Conservation (phyloP, 1,140 invertebrate species). For the Arion vulgaris region DNA sequence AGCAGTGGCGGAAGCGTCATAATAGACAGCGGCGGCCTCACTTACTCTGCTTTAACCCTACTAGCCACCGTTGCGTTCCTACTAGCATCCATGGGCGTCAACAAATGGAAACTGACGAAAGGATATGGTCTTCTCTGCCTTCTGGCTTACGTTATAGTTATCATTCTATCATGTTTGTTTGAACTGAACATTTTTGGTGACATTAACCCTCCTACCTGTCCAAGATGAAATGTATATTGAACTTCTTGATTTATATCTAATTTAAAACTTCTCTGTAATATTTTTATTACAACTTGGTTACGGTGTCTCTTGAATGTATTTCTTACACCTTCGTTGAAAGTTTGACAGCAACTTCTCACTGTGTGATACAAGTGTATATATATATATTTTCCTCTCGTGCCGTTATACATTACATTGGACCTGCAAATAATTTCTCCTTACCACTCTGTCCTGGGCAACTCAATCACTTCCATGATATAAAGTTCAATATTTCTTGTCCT, state of each 20-base stretch:
- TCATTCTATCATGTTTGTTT: slow-evolving; percentile 64
- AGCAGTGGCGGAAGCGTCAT: slow-evolving; percentile 47
- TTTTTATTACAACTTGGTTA: not conserved
- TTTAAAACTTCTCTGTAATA: not conserved
- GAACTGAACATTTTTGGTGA: slow-evolving; percentile 70
- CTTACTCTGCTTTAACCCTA: slow-evolving; percentile 65
- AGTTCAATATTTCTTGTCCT: no score
- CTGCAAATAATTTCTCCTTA: no score
- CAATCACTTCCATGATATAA: no score
- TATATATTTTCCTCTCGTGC: no score
- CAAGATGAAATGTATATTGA: slow-evolving; percentile 39
- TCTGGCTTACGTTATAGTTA: slow-evolving; percentile 60
- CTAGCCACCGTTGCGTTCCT: slow-evolving; percentile 67
- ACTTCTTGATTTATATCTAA: not conserved
- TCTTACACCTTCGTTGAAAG: not conserved
- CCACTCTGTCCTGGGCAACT: no score
- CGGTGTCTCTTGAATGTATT: not conserved
- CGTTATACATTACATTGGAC: no score
- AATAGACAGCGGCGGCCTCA: slow-evolving; percentile 62
- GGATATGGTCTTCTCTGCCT: slow-evolving; percentile 60
- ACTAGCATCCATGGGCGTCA: slow-evolving; percentile 54
- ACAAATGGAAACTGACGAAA: slow-evolving; percentile 63
- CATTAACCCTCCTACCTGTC: slow-evolving; percentile 63
- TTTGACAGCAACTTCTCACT: not conserved
- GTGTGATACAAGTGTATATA: not conserved